These are phyloP conservation scores for Mechanitis mazaeus DNA, from an alignment of 2,888 invertebrate species.

Conservation along the genomic window DNA sequence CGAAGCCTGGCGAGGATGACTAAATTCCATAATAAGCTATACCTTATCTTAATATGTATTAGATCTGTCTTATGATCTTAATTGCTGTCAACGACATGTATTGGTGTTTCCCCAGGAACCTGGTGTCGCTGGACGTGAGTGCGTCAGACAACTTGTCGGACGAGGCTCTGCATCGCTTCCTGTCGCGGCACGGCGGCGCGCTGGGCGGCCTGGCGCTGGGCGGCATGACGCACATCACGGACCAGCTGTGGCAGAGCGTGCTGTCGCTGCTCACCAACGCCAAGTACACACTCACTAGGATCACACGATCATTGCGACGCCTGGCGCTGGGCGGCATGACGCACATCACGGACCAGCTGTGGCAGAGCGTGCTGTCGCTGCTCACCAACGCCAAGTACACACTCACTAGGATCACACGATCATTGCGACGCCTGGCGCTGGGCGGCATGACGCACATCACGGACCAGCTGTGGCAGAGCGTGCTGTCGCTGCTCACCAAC, in stretches of 20 bases:
- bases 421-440: slow-evolving; percentile 79
- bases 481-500: slow-evolving; percentile 92
- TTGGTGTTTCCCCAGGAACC: slow-evolving; percentile 66
- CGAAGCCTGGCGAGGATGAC: no score
- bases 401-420: no score
- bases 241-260: slow-evolving; percentile 98
- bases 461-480: slow-evolving; percentile 98
- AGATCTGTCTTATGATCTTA: no score
- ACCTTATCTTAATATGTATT: no score
- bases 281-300: no score
- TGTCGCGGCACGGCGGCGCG: slow-evolving; percentile 92
- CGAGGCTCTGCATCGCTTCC: slow-evolving; percentile 92
- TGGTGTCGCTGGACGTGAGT: slow-evolving; percentile 94
- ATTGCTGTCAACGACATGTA: not conserved
- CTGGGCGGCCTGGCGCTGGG: slow-evolving; percentile 91
- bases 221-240: slow-evolving; percentile 98
- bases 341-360: slow-evolving; percentile 98
- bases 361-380: slow-evolving; percentile 96
- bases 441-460: slow-evolving; percentile 99
- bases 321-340: slow-evolving; percentile 96
- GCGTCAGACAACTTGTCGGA: slow-evolving; percentile 96
- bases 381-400: slow-evolving; percentile 80
- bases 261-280: slow-evolving; percentile 91
- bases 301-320: slow-evolving; percentile 41
- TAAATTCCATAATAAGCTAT: no score